These are phyloP conservation scores for Thamnophis elegans DNA, from an alignment of 2,797 vertebrate species.

Conservation along the genomic window DNA sequence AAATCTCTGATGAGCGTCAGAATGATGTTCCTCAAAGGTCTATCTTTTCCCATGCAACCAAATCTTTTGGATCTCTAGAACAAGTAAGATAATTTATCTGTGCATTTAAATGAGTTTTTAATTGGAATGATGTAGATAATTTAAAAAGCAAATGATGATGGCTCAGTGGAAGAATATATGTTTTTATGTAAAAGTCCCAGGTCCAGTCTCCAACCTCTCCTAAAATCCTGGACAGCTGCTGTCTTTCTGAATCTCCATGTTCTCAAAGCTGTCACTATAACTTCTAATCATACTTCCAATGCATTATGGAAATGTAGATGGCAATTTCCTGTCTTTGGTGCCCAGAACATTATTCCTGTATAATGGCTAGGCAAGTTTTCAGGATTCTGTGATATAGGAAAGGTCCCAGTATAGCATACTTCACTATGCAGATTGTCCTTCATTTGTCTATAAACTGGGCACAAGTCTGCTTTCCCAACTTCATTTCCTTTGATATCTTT, in stretches of 20 bases:
- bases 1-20: background rate
- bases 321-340: background rate
- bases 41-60: background rate
- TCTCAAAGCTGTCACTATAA: background rate
- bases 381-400: background rate
- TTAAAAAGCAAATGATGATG: background rate
- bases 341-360: background rate
- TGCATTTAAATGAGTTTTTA: background rate
- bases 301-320: background rate
- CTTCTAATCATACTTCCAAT: background rate
- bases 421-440: background rate
- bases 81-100: background rate
- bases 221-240: background rate
- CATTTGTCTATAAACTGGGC: background rate
- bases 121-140: background rate
- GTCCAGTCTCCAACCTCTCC: background rate
- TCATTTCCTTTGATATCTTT: background rate
- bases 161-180: background rate
- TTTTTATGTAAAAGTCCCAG: background rate
- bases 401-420: background rate
- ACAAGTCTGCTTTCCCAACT: background rate
- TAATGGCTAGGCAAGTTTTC: background rate
- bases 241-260: background rate
- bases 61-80: background rate
- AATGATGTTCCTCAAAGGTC: background rate